These are phyloP conservation scores for Spilarctia lutea DNA, from an alignment of 2,888 invertebrate genomes.

Conservation along the genomic window DNA sequence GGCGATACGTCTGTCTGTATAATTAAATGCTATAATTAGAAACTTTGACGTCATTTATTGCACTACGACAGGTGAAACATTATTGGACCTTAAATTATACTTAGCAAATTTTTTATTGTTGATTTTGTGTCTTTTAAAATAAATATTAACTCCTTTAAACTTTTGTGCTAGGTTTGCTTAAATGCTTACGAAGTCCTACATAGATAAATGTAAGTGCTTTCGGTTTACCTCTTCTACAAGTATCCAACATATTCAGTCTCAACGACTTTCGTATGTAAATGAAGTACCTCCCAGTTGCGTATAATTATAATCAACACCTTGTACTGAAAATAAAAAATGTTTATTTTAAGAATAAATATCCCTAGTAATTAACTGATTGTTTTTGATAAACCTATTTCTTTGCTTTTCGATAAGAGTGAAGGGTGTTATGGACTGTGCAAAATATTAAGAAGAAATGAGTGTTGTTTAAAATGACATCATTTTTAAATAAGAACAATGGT, in stretches of 20 bases:
- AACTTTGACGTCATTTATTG: too few relatives aligned
- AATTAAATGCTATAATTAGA: too few relatives aligned
- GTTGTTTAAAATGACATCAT: too few relatives aligned
- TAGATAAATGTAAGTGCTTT: background rate
- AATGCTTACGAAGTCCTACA: background rate
- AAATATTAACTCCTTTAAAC: background rate
- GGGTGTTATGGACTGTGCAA: too few relatives aligned
- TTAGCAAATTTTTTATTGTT: too few relatives aligned
- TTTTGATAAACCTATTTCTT: background rate
- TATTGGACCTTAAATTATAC: too few relatives aligned
- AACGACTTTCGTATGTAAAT: slow-evolving; percentile 1
- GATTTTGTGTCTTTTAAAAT: too few relatives aligned
- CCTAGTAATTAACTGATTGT: background rate
- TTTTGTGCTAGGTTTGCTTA: background rate
- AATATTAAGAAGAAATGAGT: too few relatives aligned
- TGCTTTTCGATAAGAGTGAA: too few relatives aligned
- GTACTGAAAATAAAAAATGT: background rate
- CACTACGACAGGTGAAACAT: too few relatives aligned
- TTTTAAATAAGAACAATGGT: too few relatives aligned
- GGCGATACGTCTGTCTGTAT: too few relatives aligned
- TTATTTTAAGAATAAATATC: background rate
- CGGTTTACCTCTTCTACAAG: background rate
- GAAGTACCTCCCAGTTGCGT: background rate
- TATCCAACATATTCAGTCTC: background rate
- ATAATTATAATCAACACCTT: background rate